Evolutionary conservation across 2,888 invertebrate genomes (phyloP).

Genomic region (Agapostemon virescens): DNA sequence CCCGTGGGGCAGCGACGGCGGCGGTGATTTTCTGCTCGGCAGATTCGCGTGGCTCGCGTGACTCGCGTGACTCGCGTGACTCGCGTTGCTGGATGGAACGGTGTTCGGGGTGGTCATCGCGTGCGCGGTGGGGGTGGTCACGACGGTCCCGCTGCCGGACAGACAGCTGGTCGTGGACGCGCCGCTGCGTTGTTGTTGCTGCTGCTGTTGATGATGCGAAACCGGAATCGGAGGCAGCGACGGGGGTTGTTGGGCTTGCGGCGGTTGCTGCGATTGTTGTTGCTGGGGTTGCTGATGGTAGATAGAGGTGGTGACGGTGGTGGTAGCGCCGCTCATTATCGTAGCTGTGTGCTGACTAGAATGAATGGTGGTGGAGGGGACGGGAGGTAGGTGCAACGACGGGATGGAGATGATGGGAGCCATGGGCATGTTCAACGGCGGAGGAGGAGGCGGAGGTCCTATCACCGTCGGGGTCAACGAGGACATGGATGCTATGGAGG

Average conservation of each 20-base stretch:
- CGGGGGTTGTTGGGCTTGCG: constrained; percentile 23
- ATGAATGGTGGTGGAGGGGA: constrained; percentile 74
- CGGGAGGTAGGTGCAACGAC: constrained; percentile 73
- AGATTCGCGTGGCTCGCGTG: too few relatives aligned
- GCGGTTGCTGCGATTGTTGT: constrained; percentile 24
- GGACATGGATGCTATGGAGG: constrained; percentile 70
- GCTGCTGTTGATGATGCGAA: constrained; percentile 48
- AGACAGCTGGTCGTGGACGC: constrained; percentile 80
- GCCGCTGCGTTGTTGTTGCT: constrained; percentile 36
- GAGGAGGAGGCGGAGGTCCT: constrained; percentile 62
- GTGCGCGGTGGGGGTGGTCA: constrained; percentile 74
- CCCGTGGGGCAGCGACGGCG: constrained; percentile 55
- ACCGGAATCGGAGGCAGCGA: constrained; percentile 22
- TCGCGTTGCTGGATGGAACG: constrained; percentile 58
- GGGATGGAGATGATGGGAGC: constrained; percentile 74
- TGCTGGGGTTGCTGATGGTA: constrained; percentile 62
- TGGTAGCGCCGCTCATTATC: constrained; percentile 70
- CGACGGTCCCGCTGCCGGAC: constrained; percentile 81
- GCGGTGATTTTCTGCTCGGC: constrained; percentile 71
- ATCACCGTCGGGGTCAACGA: constrained; percentile 69
- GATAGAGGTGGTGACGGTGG: constrained; percentile 65
- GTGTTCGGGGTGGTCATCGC: constrained; percentile 63
- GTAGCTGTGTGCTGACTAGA: constrained; percentile 78
- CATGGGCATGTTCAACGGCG: constrained; percentile 67
- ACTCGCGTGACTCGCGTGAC: constrained; percentile 63